A percentile compares a stretch with the other conserved stretches of the same genome.
These are phyloP conservation scores for Chaetorhynchus papuensis DNA, from an alignment of 2,113 vertebrate species.

Conservation along the genomic window DNA sequence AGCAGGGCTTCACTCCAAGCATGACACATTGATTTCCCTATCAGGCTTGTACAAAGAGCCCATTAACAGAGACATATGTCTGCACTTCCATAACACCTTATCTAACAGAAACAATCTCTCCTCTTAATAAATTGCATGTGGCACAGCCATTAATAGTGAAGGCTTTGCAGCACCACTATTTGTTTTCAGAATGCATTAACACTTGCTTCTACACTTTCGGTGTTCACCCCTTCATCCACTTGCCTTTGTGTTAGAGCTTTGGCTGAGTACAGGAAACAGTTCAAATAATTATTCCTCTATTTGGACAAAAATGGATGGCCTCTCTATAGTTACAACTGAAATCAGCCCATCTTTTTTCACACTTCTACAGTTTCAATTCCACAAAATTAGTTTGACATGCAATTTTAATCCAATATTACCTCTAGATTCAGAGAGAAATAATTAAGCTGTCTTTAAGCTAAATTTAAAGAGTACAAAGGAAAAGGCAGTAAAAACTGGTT, in stretches of 20 bases:
- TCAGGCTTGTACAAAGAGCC: neutral
- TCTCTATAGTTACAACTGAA: neutral
- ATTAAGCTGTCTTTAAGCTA: slow-evolving; percentile 26
- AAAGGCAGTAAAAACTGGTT: neutral
- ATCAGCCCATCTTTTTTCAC: neutral
- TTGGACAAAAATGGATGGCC: neutral
- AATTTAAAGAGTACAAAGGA: slow-evolving; percentile 22
- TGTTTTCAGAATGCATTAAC: slow-evolving; percentile 46
- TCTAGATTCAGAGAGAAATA: slow-evolving; percentile 5
- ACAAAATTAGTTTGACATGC: neutral
- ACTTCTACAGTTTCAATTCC: neutral
- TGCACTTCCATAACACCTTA: slow-evolving; percentile 26
- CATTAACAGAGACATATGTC: slow-evolving; percentile 34
- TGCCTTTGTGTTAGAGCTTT: neutral
- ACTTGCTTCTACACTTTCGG: neutral
- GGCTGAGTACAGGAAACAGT: slow-evolving; percentile 1
- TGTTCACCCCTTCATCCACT: slow-evolving; percentile 17
- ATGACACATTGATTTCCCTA: neutral
- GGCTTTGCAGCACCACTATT: slow-evolving; percentile 11
- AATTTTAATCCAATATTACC: neutral
- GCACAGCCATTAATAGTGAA: slow-evolving; percentile 14
- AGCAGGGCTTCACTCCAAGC: neutral
- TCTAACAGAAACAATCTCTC: slow-evolving; percentile 32
- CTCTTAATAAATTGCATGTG: slow-evolving; percentile 22
- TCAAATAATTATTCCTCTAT: slow-evolving; percentile 13